phyloP scores from a whole-genome alignment of 2,888 invertebrate genomes.

The Lasiommata megera region DNA sequence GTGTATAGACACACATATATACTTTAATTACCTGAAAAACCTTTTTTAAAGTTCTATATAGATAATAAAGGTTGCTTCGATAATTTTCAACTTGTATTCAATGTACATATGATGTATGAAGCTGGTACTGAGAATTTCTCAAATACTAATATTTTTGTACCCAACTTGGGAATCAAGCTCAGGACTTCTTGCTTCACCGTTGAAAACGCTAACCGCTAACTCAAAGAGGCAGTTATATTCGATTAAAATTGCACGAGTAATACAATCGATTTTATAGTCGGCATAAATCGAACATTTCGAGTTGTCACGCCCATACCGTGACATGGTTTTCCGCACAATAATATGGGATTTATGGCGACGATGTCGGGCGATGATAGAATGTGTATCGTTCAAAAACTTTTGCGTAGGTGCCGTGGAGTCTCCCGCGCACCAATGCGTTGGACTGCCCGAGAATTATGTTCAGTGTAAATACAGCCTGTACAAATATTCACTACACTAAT shows the following conservation, averaged over 20 bases:
- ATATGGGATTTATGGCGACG: conserved; percentile 58
- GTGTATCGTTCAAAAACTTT: conserved; percentile 53
- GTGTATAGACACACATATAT: too few species aligned
- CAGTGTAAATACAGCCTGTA: background rate
- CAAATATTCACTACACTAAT: too few species aligned
- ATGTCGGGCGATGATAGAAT: conserved; percentile 49
- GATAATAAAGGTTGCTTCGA: too few species aligned
- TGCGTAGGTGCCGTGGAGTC: conserved; percentile 59
- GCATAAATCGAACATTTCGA: conserved; percentile 49
- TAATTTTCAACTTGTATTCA: too few species aligned
- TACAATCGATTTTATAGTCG: conserved; percentile 31
- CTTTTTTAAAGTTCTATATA: too few species aligned
- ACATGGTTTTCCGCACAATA: conserved; percentile 52
- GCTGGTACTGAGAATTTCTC: too few species aligned
- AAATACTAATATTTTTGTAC: too few species aligned
- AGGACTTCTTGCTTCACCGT: too few species aligned
- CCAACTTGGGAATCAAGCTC: too few species aligned
- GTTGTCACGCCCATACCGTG: conserved; percentile 48
- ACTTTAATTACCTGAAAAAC: too few species aligned
- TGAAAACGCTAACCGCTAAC: background rate
- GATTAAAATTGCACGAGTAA: conserved; percentile 14
- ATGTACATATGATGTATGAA: too few species aligned
- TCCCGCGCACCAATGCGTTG: conserved; percentile 39
- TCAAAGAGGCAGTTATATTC: background rate
- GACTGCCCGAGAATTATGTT: background rate